phyloP scores from a whole-genome alignment of 2,888 invertebrate species.

The Tipula helvola region DNA sequence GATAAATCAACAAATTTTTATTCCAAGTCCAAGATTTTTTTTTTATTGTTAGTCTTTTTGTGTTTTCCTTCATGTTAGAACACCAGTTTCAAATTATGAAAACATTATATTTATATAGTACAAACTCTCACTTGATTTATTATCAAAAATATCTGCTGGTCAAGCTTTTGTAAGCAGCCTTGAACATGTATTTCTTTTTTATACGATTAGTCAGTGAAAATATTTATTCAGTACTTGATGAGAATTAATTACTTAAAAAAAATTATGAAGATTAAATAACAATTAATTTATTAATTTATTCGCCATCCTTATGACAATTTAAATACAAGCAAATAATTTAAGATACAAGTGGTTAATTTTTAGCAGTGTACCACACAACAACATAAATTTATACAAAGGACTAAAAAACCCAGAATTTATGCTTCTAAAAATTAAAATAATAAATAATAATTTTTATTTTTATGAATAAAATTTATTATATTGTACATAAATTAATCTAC shows the following conservation, averaged over 20 bases:
- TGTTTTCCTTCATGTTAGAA: background rate
- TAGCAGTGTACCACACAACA: background rate
- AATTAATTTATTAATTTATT: too few relatives aligned
- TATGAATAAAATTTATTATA: background rate
- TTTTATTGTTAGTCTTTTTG: background rate
- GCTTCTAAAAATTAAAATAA: background rate
- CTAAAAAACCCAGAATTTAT: background rate
- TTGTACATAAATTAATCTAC: background rate
- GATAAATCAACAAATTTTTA: background rate
- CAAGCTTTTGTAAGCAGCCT: background rate
- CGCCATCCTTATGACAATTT: too few relatives aligned
- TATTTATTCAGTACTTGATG: too few relatives aligned
- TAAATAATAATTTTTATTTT: background rate
- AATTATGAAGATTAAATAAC: too few relatives aligned
- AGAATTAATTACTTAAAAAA: too few relatives aligned
- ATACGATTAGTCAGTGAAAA: too few relatives aligned
- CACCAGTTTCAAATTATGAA: background rate
- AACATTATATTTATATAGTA: background rate
- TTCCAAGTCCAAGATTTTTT: background rate
- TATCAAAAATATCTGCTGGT: background rate
- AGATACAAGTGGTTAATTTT: background rate
- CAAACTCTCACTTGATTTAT: background rate
- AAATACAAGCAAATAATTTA: background rate
- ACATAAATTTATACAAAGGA: background rate
- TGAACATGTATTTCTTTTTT: background rate